phyloP scores from a whole-genome alignment of 1,140 invertebrate genomes.

The Bombus sylvicola region DNA sequence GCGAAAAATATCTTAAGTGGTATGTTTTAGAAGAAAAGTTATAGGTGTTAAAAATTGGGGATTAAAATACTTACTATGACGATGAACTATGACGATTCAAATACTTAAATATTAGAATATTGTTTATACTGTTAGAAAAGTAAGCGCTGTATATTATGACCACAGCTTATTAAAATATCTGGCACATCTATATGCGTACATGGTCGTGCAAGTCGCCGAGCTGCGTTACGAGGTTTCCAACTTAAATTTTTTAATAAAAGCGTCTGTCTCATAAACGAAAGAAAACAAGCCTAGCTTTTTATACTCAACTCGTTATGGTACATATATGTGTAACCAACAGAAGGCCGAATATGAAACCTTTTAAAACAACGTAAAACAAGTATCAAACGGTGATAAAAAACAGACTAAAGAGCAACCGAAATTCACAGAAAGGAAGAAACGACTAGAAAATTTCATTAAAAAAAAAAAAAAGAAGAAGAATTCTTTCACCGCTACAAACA shows the following conservation, averaged over 20 bases:
- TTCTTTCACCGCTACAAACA: not conserved
- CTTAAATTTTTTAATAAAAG: constrained; percentile 9
- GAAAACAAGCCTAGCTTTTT: not conserved
- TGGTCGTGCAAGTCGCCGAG: not conserved
- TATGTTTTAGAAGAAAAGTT: not conserved
- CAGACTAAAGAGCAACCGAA: not conserved
- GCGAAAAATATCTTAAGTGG: not conserved
- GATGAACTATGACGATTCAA: too few species aligned
- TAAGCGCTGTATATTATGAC: not conserved
- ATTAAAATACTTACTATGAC: not conserved
- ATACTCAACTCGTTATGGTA: not conserved
- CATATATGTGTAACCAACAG: not conserved
- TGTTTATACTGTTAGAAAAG: not conserved
- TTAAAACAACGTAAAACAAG: not conserved
- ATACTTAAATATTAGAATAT: not conserved
- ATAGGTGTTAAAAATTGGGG: not conserved
- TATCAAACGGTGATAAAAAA: not conserved
- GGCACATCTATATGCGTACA: too few species aligned
- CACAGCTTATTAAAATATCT: not conserved
- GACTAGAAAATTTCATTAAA: not conserved
- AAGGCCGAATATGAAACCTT: not conserved
- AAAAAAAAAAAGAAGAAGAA: too few species aligned
- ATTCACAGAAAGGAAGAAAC: not conserved
- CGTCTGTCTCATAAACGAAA: constrained; percentile 1
- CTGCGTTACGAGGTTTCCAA: not conserved